Base-by-base conservation (phyloP, 2,113 vertebrate species). In the Meles meles region DNA sequence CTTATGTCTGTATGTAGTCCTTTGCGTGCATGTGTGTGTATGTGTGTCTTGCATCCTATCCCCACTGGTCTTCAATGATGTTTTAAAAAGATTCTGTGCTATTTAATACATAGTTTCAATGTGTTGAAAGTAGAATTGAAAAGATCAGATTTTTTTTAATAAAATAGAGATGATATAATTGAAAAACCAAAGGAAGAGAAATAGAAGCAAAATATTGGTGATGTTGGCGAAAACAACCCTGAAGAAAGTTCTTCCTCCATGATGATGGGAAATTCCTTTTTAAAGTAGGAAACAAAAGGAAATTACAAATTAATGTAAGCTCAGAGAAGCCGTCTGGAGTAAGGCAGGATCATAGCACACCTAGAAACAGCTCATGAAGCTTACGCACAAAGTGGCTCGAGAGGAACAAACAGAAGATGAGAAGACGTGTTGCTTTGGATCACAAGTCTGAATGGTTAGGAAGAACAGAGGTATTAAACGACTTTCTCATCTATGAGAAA, bases 361-460 rank as follows among this genome's bases (percentile, higher is more conserved):
- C 61, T 7, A 81, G 37, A 52, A 74, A 4, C 25, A 21, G 37
- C 1, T 15, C n/a, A 5, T 0, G 13, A 55, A 1, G 3, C 18
- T 17, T 44, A 5, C 25, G 12, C 3, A 31, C 12, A 44, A 23
- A 0, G 6, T 2, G 29, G 31, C 12, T 44, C 0, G 27, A 37
- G 37, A 65, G 27, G 8, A 17, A 42, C 12, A 39, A 13, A 39
- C 2, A 10, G 20, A 44, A 8, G 8, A 6, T 55, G 14, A 49
- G 20, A 39, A 27, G 52, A 21, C 3, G 0, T 2, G 6, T 12
- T 27, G 37, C 27, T 6, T 1, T 31, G 27, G 29, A 59, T 9
- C 71, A 17, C 44, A 14, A 37, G 17, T 47, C 29, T 79, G 34
- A 10, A 74, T 6, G 6, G 25, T 15, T 65, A 23, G 65, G 47